Evolutionary conservation across 1,140 invertebrate genomes (phyloP).

Genomic region (Caenorhabditis latens): DNA sequence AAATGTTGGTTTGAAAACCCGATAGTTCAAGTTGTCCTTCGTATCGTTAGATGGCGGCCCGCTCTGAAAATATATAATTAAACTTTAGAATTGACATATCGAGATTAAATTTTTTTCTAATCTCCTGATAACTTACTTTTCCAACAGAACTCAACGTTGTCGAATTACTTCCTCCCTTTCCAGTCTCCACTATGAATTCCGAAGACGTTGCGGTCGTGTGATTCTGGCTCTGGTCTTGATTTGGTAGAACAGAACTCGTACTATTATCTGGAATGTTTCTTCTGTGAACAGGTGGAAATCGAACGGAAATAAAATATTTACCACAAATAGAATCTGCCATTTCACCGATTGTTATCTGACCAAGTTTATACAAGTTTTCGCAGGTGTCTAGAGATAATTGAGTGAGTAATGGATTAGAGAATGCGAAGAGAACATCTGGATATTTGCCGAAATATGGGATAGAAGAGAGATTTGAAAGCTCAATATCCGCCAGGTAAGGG

Average conservation of each 20-base stretch:
- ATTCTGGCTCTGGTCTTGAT: neutral
- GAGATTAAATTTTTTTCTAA: neutral
- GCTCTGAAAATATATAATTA: neutral
- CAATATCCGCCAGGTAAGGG: neutral
- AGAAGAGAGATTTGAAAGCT: slow-evolving; percentile 26
- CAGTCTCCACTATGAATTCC: neutral
- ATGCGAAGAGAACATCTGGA: slow-evolving; percentile 27
- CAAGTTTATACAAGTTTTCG: neutral
- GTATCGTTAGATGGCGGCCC: neutral
- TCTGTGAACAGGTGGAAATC: neutral
- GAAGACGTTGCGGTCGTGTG: neutral
- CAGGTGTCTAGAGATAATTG: slow-evolving; percentile 24
- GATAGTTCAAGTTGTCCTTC: slow-evolving; percentile 11
- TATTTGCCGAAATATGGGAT: slow-evolving; percentile 44
- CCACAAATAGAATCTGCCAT: slow-evolving; percentile 18
- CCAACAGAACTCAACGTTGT: slow-evolving; percentile 12
- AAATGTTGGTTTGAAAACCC: neutral
- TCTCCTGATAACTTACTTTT: slow-evolving; percentile 13
- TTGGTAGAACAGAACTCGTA: neutral
- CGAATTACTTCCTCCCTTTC: slow-evolving; percentile 1
- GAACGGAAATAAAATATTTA: neutral
- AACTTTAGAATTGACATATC: neutral
- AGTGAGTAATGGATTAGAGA: slow-evolving; percentile 28
- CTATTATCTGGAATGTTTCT: neutral
- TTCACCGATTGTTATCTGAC: slow-evolving; percentile 28